Evolutionary conservation across 2,888 invertebrate species (phyloP).

Genomic region (Abscondita cerata): DNA sequence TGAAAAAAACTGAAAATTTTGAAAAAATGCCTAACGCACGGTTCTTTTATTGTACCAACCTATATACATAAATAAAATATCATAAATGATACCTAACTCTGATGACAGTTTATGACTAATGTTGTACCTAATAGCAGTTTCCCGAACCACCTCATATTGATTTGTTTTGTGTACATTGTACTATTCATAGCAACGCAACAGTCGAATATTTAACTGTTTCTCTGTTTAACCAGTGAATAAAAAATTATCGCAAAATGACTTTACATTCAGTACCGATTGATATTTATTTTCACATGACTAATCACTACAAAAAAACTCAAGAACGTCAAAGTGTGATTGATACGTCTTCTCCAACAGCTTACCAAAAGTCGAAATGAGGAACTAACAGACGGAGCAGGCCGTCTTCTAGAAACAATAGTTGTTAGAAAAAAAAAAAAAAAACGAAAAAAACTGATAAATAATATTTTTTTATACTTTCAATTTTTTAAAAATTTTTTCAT

Average conservation of each 20-base stretch:
- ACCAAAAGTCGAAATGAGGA: constrained; percentile 30
- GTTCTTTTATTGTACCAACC: too few species aligned
- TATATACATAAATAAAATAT: too few species aligned
- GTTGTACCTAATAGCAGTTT: too few species aligned
- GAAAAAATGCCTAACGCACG: too few species aligned
- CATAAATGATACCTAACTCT: too few species aligned
- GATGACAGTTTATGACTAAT: too few species aligned
- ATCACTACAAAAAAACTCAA: constrained; percentile 57
- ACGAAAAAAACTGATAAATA: constrained; percentile 11
- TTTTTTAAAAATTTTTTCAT: not conserved
- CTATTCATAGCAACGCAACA: not conserved
- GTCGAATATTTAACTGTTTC: not conserved
- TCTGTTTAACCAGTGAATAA: not conserved
- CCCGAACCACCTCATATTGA: not conserved
- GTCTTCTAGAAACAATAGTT: constrained; percentile 13
- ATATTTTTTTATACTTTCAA: not conserved
- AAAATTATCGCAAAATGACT: constrained; percentile 16
- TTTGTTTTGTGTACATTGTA: not conserved
- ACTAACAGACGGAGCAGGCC: constrained; percentile 19
- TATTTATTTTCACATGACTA: constrained; percentile 58
- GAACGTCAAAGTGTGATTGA: constrained; percentile 55
- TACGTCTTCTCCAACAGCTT: constrained; percentile 52
- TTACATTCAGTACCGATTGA: constrained; percentile 37
- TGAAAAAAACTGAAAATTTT: too few species aligned
- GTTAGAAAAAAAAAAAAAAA: not conserved